phyloP scores from a whole-genome alignment of 2,888 invertebrate species.

The Nineta flava region DNA sequence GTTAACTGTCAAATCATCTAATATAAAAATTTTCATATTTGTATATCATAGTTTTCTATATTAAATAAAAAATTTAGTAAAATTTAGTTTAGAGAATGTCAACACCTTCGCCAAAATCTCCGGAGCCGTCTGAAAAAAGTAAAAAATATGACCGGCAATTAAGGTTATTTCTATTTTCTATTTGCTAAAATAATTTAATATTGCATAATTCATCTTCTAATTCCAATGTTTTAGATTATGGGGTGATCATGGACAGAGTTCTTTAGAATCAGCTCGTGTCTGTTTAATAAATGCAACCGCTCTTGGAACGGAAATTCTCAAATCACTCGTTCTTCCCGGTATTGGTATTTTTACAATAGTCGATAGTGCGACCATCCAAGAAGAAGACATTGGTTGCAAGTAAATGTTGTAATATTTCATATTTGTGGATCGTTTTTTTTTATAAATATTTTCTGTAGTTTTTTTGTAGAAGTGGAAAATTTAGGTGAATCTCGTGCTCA shows the following conservation, averaged over 20 bases:
- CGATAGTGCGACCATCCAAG: slow-evolving; percentile 72
- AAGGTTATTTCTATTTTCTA: slow-evolving; percentile 26
- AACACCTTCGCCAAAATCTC: slow-evolving; percentile 41
- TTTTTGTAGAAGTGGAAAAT: slow-evolving; percentile 73
- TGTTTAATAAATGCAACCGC: slow-evolving; percentile 90
- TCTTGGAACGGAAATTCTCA: slow-evolving; percentile 86
- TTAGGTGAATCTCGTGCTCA: slow-evolving; percentile 74
- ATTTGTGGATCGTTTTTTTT: neutral
- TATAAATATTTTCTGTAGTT: slow-evolving; percentile 36
- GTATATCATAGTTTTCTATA: neutral
- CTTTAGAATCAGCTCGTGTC: slow-evolving; percentile 76
- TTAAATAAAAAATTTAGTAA: neutral
- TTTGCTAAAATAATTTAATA: neutral
- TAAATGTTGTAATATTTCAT: slow-evolving; percentile 24
- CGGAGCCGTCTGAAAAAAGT: slow-evolving; percentile 50
- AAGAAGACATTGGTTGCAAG: slow-evolving; percentile 91
- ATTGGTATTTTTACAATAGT: slow-evolving; percentile 85
- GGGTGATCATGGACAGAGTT: slow-evolving; percentile 94
- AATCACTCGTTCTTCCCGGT: slow-evolving; percentile 89
- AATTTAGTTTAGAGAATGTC: slow-evolving; percentile 22
- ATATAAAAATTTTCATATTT: too few relatives aligned
- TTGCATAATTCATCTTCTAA: neutral
- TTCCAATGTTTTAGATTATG: slow-evolving; percentile 50
- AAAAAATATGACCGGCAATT: slow-evolving; percentile 65
- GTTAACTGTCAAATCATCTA: too few relatives aligned